Percentiles rank a stretch among this genome's conserved stretches.
phyloP scores from a whole-genome alignment of 37 sponge, comb jelly and placozoan genomes.

The Eunapius fragilis region DNA sequence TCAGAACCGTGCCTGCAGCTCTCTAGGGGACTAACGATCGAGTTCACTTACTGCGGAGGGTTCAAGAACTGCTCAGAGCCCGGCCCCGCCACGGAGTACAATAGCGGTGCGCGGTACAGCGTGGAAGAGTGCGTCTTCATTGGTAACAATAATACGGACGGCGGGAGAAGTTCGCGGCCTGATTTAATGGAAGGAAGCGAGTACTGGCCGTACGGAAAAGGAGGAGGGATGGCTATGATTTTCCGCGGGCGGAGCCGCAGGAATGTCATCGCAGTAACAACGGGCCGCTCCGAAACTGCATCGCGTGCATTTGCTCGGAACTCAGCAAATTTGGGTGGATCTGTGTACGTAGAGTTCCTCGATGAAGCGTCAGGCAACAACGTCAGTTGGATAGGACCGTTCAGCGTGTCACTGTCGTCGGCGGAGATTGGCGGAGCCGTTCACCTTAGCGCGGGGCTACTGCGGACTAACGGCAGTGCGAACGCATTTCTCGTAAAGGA shows the following conservation, averaged over 20 bases:
- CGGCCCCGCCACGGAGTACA: neutral
- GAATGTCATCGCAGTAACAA: neutral
- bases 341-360: neutral
- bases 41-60: slow-evolving; percentile 2
- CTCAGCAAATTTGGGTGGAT: neutral
- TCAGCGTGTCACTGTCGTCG: neutral
- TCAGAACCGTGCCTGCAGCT: neutral
- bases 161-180: neutral
- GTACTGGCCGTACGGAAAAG: slow-evolving; percentile 19
- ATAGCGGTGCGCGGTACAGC: neutral
- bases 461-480: neutral
- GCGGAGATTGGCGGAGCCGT: neutral
- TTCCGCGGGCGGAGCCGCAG: neutral
- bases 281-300: neutral
- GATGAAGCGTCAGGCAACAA: neutral
- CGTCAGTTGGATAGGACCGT: neutral
- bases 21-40: neutral
- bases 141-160: neutral
- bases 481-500: neutral
- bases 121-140: neutral
- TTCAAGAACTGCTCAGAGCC: neutral
- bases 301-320: neutral
- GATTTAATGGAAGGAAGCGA: neutral
- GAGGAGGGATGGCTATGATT: neutral
- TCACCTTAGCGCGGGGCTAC: neutral